A percentile compares a stretch with the other conserved stretches of the same genome.
Evolutionary conservation across 2,888 invertebrate species (phyloP).

Genomic region (Caenorhabditis wallacei): DNA sequence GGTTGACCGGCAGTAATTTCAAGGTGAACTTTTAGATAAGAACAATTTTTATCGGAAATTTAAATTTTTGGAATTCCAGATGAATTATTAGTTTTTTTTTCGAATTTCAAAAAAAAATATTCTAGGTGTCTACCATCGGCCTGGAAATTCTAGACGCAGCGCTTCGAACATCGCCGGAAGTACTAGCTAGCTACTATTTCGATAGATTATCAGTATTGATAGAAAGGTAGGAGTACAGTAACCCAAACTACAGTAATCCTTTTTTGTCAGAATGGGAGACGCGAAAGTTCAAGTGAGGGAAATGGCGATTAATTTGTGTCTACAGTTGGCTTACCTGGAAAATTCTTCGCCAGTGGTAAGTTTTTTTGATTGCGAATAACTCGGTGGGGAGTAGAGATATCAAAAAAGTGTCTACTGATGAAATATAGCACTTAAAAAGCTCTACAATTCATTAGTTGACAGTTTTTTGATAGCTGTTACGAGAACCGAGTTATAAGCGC

Average conservation of each 20-base stretch:
- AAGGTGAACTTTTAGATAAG: slow-evolving; percentile 32
- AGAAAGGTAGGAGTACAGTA: slow-evolving; percentile 30
- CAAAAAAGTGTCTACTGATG: too few species aligned
- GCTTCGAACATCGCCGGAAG: slow-evolving; percentile 46
- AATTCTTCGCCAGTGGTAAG: slow-evolving; percentile 58
- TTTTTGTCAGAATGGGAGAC: slow-evolving; percentile 59
- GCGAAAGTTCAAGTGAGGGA: slow-evolving; percentile 56
- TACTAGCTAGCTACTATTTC: slow-evolving; percentile 62
- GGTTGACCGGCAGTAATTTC: slow-evolving; percentile 64
- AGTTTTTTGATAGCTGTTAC: too few species aligned
- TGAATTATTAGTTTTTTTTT: too few species aligned
- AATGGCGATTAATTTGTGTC: slow-evolving; percentile 47
- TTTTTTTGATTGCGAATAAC: too few species aligned
- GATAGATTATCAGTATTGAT: slow-evolving; percentile 51
- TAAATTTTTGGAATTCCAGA: slow-evolving; percentile 28
- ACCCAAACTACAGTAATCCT: background rate
- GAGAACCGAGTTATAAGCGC: too few species aligned
- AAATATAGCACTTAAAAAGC: too few species aligned
- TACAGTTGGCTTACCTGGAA: slow-evolving; percentile 56
- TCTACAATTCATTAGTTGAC: too few species aligned
- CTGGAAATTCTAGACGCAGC: slow-evolving; percentile 58
- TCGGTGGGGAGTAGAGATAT: background rate
- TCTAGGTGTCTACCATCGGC: slow-evolving; percentile 50
- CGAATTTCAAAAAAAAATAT: too few species aligned
- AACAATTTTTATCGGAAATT: slow-evolving; percentile 28